Base-by-base conservation (phyloP, 2,113 vertebrate genomes). In the Gopherus flavomarginatus region DNA sequence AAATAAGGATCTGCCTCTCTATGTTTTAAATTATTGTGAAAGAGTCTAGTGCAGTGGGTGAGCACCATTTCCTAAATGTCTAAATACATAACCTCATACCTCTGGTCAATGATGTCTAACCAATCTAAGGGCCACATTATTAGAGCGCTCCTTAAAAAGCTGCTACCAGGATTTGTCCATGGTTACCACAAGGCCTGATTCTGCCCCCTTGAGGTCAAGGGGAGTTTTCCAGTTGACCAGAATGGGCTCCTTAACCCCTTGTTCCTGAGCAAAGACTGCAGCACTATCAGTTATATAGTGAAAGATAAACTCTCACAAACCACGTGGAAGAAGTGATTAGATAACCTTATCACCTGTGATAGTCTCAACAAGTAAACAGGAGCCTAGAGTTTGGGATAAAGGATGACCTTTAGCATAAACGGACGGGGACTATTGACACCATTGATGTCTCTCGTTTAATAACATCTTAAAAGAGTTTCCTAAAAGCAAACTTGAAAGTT, bases 91-190 rank as follows among this genome's bases (percentile, higher is more conserved):
- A 90, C 94, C 93, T 5, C 90, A 89, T 57, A 86, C 89, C 90
- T 85, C 93, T 95, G 89, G 89, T 96, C 95, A 96, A 89, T 96
- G 94, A 94, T 97, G 90, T 87, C 95, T 97, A 91, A 94, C 95
- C 96, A 97, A 94, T 96, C 94, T 50, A 90, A 96, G 90, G 93
- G 87, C 87, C 94, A 54, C 79, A 81, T 97, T 94, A 92, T 96
- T 96, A 94, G 95, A 95, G 87, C 94, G 83, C 85, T 92, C 72
- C 92, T 97, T 92, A 81, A 82, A 84, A 95, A 94, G 83, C 95
- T 90, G 65, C 93, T 94, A 53, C 88, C 90, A 85, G 81, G 62
- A 92, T 97, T 97, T 96, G 89, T 16, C 84, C 95, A 5, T 72
- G 65, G n/a, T 17, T 72, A 21, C 65, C n/a, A 38, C n/a, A 38